Percentiles rank a stretch among this genome's conserved stretches.
These are phyloP conservation scores for Adelognathus sp. DNA, from an alignment of 2,888 invertebrate genomes.

Conservation along the genomic window DNA sequence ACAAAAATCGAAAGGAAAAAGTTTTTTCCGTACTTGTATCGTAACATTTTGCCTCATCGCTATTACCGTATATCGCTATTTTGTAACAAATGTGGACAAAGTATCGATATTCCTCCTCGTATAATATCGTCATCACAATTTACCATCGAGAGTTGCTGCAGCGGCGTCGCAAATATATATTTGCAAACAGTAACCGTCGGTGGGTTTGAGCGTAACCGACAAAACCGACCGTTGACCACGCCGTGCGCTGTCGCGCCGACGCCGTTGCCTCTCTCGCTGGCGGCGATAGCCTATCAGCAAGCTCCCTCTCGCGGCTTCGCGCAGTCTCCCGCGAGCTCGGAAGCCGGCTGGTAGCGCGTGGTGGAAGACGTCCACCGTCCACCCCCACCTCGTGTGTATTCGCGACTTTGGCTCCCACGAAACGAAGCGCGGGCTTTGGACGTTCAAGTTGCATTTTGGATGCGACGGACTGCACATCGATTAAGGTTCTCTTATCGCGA, in stretches of 20 bases:
- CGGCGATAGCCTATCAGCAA: not conserved
- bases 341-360: slow-evolving; percentile 38
- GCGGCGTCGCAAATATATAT: no score
- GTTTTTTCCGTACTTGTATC: no score
- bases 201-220: no score
- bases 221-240: not conserved
- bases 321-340: not conserved
- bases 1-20: no score
- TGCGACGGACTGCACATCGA: slow-evolving; percentile 79
- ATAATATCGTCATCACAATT: no score
- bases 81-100: no score
- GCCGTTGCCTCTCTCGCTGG: no score
- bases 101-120: no score
- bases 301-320: slow-evolving; percentile 46
- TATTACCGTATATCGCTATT: no score
- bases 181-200: no score
- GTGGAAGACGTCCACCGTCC: slow-evolving; percentile 49
- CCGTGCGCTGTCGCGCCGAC: not conserved
- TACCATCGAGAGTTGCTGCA: no score
- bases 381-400: slow-evolving; percentile 58
- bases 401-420: slow-evolving; percentile 59
- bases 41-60: no score
- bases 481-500: slow-evolving; percentile 62
- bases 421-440: slow-evolving; percentile 76
- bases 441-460: slow-evolving; percentile 81